Evolutionary conservation across 37 sponge, comb jelly and placozoan species (phyloP).

Genomic region (Hormiphora californensis): DNA sequence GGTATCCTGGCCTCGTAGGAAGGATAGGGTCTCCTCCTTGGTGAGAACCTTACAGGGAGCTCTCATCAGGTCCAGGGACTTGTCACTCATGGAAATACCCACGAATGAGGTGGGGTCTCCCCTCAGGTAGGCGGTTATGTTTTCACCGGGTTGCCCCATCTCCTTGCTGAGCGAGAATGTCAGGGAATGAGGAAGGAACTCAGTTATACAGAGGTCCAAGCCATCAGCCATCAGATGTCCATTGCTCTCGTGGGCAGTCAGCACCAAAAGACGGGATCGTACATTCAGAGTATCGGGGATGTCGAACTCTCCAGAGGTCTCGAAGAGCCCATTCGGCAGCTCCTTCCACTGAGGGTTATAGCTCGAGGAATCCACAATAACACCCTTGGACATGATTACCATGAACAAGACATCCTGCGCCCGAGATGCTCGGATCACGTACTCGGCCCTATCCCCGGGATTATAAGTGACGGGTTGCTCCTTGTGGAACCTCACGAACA

Average conservation of each 20-base stretch:
- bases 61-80: neutral
- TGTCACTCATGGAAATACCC: neutral
- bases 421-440: neutral
- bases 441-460: neutral
- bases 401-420: neutral
- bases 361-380: neutral
- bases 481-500: constrained; percentile 2
- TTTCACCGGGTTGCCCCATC: neutral
- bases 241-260: neutral
- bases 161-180: neutral
- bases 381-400: constrained; percentile 13
- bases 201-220: neutral
- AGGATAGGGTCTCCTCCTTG: constrained; percentile 1
- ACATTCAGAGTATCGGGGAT: neutral
- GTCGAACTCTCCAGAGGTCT: no score
- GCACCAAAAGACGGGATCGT: neutral
- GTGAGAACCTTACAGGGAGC: constrained; percentile 27
- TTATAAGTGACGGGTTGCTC: neutral
- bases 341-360: neutral
- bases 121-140: neutral
- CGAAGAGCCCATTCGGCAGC: neutral
- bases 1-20: neutral
- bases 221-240: constrained; percentile 10
- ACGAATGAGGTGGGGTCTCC: constrained; percentile 27
- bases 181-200: neutral